These are phyloP conservation scores for Heliornis fulica DNA, from an alignment of 2,113 vertebrate genomes.

Conservation along the genomic window DNA sequence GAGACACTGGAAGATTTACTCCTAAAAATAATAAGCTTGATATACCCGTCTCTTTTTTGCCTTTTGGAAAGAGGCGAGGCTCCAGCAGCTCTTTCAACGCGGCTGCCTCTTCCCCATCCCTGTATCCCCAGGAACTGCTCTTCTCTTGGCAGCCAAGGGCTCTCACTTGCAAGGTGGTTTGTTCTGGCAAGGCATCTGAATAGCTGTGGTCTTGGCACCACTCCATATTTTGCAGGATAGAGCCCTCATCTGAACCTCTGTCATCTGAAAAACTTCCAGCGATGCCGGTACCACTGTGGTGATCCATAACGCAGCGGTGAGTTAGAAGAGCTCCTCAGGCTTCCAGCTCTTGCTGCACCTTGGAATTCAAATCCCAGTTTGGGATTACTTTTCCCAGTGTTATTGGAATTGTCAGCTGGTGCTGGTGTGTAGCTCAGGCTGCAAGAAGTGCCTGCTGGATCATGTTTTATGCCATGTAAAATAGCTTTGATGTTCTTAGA, in stretches of 20 bases:
- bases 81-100: background rate
- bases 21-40: background rate
- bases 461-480: background rate
- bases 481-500: background rate
- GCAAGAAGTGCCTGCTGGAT: background rate
- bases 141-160: conserved; percentile 41
- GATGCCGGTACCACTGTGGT: background rate
- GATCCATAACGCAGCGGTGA: background rate
- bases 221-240: conserved; percentile 3
- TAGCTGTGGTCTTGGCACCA: background rate
- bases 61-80: background rate
- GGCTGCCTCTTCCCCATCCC: background rate
- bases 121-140: background rate
- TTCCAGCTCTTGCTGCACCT: background rate
- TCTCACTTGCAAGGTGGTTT: background rate
- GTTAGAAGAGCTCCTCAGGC: background rate
- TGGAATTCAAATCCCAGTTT: background rate
- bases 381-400: background rate
- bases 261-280: background rate
- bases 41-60: background rate
- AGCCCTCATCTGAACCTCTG: conserved; percentile 20
- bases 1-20: background rate
- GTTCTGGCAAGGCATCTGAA: background rate
- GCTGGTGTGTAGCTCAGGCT: background rate
- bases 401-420: background rate